Evolutionary conservation across 2,888 invertebrate species (phyloP).

Genomic region (Tenthredo notha): DNA sequence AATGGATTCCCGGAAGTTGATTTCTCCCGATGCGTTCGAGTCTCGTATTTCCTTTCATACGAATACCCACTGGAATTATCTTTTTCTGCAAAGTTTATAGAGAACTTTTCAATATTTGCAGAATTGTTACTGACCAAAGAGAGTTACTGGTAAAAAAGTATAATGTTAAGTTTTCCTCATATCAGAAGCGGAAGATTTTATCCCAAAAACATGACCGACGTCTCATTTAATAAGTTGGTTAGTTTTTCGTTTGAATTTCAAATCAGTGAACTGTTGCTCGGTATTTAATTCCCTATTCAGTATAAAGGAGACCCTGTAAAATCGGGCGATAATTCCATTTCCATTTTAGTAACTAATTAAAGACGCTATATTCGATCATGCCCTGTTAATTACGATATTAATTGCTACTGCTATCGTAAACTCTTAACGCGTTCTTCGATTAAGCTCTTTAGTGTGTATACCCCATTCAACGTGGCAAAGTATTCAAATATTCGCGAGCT

Average conservation of each 20-base stretch:
- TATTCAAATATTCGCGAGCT: conserved; percentile 9
- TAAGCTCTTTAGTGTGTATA: conserved; percentile 1
- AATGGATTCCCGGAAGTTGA: neutral
- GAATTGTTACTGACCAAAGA: neutral
- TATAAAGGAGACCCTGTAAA: neutral
- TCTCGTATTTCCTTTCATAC: neutral
- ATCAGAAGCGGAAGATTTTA: neutral
- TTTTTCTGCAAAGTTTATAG: neutral
- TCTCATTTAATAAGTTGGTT: conserved; percentile 26
- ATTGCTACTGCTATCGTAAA: conserved; percentile 15
- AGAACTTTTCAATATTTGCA: neutral
- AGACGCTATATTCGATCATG: conserved; percentile 2
- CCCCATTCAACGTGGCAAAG: conserved; percentile 12
- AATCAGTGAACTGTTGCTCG: conserved; percentile 1
- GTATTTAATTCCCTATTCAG: conserved; percentile 9
- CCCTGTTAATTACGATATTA: conserved; percentile 25
- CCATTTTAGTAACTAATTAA: conserved; percentile 13
- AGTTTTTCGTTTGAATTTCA: neutral
- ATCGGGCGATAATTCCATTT: neutral
- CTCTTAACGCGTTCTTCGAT: conserved; percentile 24
- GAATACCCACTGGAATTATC: conserved; percentile 4
- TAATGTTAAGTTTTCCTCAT: neutral
- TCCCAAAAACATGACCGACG: neutral
- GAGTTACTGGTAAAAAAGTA: neutral
- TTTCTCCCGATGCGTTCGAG: neutral